Evolutionary conservation across 2,888 invertebrate genomes (phyloP).

Genomic region (Volucella inanis): DNA sequence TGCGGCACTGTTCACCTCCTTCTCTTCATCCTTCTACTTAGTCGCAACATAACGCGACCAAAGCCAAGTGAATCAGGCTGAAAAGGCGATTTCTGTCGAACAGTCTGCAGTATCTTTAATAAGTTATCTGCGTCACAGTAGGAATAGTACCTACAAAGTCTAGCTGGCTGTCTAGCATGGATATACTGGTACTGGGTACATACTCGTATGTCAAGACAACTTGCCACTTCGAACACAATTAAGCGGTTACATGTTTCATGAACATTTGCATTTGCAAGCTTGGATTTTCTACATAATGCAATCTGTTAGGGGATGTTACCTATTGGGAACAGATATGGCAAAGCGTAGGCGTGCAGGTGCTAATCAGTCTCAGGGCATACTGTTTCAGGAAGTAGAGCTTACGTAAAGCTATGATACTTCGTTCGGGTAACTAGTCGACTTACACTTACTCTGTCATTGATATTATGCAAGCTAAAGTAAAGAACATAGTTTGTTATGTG

Average conservation of each 20-base stretch:
- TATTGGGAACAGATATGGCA: not conserved
- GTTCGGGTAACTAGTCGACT: no score
- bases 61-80: constrained; percentile 29
- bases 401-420: not conserved
- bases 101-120: constrained; percentile 52
- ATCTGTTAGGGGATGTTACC: constrained; percentile 36
- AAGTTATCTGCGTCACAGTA: constrained; percentile 56
- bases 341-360: constrained; percentile 62
- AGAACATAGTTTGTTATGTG: no score
- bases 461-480: no score
- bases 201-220: constrained; percentile 65
- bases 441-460: no score
- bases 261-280: constrained; percentile 64
- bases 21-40: constrained; percentile 1
- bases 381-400: constrained; percentile 61
- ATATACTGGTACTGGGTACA: constrained; percentile 3
- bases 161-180: constrained; percentile 53
- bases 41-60: constrained; percentile 32
- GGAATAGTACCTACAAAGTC: constrained; percentile 44
- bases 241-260: constrained; percentile 69
- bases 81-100: constrained; percentile 61
- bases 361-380: constrained; percentile 48
- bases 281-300: constrained; percentile 40
- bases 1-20: constrained; percentile 29
- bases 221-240: constrained; percentile 66